These are phyloP conservation scores for Acomys russatus DNA, from an alignment of 2,797 vertebrate genomes.

Conservation along the genomic window DNA sequence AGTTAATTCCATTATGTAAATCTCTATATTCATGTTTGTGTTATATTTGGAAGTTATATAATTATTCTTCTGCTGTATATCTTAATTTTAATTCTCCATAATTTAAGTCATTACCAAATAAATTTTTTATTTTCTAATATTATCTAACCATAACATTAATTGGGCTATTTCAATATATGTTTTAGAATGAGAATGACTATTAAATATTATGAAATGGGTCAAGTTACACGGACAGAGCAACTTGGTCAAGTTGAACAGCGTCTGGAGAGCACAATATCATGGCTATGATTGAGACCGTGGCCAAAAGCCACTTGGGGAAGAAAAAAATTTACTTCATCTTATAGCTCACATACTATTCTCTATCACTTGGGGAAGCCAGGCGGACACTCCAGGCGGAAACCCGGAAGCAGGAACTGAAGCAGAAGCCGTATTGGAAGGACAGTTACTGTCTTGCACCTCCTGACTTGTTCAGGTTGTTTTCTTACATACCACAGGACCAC, in stretches of 20 bases:
- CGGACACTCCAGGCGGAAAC: background rate
- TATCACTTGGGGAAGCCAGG: too few species aligned
- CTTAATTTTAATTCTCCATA: constrained; percentile 18
- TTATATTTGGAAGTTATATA: constrained; percentile 6
- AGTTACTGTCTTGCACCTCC: background rate
- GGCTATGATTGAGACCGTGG: background rate
- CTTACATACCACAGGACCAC: too few species aligned
- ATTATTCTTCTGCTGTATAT: background rate
- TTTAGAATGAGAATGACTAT: constrained; percentile 41
- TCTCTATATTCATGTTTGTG: background rate
- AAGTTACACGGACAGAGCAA: background rate
- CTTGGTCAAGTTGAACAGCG: background rate
- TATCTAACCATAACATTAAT: background rate
- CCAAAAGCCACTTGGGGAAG: background rate
- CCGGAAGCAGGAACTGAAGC: background rate
- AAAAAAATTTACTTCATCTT: background rate
- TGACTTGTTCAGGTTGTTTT: background rate
- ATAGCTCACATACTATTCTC: background rate
- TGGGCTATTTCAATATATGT: background rate
- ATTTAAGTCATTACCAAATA: background rate
- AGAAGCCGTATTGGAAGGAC: background rate
- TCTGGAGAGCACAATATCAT: constrained; percentile 5
- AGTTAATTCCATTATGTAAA: background rate
- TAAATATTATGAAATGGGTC: background rate
- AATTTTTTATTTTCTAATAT: constrained; percentile 11